phyloP scores from a whole-genome alignment of 2,797 vertebrate species.

The Anas bernieri region DNA sequence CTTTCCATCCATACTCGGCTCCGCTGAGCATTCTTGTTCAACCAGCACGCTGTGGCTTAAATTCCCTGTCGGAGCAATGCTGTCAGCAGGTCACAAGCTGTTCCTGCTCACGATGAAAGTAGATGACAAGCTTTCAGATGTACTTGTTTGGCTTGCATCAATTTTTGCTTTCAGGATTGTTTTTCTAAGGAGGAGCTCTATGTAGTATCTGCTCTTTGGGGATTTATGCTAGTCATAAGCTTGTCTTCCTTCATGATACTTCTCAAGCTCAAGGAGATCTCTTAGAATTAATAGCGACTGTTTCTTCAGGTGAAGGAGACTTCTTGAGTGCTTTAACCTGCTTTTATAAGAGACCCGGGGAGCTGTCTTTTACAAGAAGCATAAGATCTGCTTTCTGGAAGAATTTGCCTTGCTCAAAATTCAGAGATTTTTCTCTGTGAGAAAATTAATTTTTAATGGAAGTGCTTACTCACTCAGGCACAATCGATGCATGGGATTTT shows the following conservation, averaged over 20 bases:
- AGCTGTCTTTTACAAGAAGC: neutral
- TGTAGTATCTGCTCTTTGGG: neutral
- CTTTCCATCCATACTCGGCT: neutral
- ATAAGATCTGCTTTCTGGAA: neutral
- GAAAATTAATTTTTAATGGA: neutral
- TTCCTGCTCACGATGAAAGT: neutral
- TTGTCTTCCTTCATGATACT: neutral
- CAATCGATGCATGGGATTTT: neutral
- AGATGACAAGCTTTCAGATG: constrained; percentile 6
- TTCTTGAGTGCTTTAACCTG: neutral
- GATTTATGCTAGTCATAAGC: neutral
- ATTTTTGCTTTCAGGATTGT: neutral
- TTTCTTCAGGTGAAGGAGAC: neutral
- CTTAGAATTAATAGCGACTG: neutral
- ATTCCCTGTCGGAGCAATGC: neutral
- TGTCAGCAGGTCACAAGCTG: constrained; percentile 32
- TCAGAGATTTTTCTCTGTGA: neutral
- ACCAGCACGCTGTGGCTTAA: neutral
- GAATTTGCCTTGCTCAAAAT: neutral
- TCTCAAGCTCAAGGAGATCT: neutral
- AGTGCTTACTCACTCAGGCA: neutral
- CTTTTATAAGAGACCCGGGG: neutral
- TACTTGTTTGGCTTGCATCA: neutral
- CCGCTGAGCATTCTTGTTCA: neutral
- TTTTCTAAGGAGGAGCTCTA: neutral